These are phyloP conservation scores for Entosphenus tridentatus DNA, from an alignment of 2,113 vertebrate species.

Conservation along the genomic window DNA sequence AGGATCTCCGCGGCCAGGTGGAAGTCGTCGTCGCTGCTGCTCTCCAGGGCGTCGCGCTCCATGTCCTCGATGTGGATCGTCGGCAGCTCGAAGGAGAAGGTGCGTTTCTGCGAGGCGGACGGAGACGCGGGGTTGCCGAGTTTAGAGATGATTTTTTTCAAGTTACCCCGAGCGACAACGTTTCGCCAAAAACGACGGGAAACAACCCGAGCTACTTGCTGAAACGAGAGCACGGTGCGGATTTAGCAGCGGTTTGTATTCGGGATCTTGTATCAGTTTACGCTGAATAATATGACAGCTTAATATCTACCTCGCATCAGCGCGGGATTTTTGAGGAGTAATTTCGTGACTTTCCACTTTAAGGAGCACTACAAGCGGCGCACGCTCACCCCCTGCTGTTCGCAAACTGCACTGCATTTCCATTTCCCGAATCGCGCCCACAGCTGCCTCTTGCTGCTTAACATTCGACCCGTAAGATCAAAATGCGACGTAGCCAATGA, in stretches of 20 bases:
- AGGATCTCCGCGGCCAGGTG: too few relatives aligned
- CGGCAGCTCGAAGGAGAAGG: neutral
- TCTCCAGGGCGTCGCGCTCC: slow-evolving; percentile 3
- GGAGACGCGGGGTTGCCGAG: too few relatives aligned
- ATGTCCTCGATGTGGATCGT: slow-evolving; percentile 2
- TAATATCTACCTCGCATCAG: too few relatives aligned
- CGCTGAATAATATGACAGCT: too few relatives aligned
- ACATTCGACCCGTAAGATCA: neutral
- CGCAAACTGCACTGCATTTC: neutral
- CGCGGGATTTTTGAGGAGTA: too few relatives aligned
- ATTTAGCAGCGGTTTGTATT: neutral
- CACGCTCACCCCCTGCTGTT: neutral
- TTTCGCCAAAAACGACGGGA: neutral
- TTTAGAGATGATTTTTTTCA: too few relatives aligned
- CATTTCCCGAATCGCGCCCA: neutral
- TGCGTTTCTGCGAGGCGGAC: too few relatives aligned
- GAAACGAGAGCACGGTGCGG: neutral
- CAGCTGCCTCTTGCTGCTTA: neutral
- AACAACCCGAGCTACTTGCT: neutral
- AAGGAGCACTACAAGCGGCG: neutral
- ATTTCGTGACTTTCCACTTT: too few relatives aligned
- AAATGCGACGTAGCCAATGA: neutral
- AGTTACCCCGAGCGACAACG: too few relatives aligned
- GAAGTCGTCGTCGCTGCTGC: neutral
- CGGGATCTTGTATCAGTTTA: too few relatives aligned